Evolutionary conservation across 2,113 vertebrate genomes (phyloP), one percentile per base, ranked within the genome.

Genomic region (Sinocyclocheilus grahami): DNA sequence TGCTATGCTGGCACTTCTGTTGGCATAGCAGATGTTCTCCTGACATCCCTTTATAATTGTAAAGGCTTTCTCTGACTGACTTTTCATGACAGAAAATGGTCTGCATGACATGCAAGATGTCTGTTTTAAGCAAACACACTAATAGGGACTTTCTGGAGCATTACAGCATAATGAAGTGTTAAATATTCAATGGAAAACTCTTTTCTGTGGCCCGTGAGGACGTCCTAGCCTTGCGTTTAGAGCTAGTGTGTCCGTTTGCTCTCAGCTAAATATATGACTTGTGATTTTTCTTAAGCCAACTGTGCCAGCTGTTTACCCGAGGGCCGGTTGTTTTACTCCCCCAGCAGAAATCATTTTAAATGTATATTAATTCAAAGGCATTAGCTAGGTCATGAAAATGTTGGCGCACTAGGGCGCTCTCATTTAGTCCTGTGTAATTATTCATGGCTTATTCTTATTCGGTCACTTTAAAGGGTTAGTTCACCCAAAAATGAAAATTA

Each of bases 1-100:
- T 94, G 92, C 86, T 14, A 85, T 37, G 67, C 88, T 93, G 94
- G 93, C 92, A 81, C 93, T 92, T 88, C 88, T 90, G 88, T 90
- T 90, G 91, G 91, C 90, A 87, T 87, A 85, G 92, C 92, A 94
- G 92, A 93, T 93, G 93, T 87, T 89, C 71, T 33, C 72, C 81
- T 2, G 78, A 65, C 82, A 76, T 90, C 89, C 89, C 90, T 78
- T 93, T n/a, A 92, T 91, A 90, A 90, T 90, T 58, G 7, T 30
- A 69, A 33, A 33, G 8, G 18, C 20, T 72, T 72, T 42, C 37
- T 72, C 20, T 22, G 9, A 42, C 69, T 72, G 9, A 42, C 69
- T 72, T 72, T 42, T 42, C 37, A 11, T n/a, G 18, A 42, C 10
- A 72, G 10, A 72, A 72, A 33, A 39, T 9, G 18, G 20, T 22